Conservation (phyloP, 2,113 vertebrate genomes). For the Corvus cornix region DNA sequence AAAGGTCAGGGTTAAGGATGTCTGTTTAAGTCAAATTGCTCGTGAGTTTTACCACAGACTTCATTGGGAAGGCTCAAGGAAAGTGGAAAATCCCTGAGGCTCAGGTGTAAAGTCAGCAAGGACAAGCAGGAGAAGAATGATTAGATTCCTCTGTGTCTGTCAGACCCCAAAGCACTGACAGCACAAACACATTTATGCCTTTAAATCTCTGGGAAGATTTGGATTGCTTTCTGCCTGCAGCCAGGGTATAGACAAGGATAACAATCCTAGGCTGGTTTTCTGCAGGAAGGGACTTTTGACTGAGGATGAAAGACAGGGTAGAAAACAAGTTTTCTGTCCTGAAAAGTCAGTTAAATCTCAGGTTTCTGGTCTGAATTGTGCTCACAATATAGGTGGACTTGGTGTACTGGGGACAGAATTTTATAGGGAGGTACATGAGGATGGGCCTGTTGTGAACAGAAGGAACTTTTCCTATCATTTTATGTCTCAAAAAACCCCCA, state of each 20-base stretch:
- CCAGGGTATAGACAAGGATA: not conserved
- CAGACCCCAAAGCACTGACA: not conserved
- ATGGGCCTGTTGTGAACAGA: not conserved
- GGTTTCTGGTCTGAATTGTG: not conserved
- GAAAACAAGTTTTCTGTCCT: not conserved
- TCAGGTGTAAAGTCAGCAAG: not conserved
- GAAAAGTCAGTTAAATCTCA: not conserved
- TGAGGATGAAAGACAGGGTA: not conserved
- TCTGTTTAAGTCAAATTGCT: not conserved
- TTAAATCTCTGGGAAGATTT: not conserved
- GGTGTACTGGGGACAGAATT: not conserved
- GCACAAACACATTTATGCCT: not conserved
- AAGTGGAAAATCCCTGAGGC: not conserved
- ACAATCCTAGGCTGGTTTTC: not conserved
- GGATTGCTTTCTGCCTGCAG: not conserved
- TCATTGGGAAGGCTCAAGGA: not conserved
- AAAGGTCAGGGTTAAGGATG: not conserved
- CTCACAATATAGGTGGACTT: not conserved
- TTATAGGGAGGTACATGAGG: rapidly evolving
- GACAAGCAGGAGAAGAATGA: not conserved
- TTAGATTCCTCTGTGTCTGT: not conserved
- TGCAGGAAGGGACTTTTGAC: not conserved
- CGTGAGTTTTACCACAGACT: not conserved
- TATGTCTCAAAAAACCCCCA: not conserved
- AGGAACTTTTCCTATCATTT: not conserved